These are phyloP conservation scores for Benthosema pterotum DNA, from an alignment of 2,797 vertebrate genomes.

Conservation along the genomic window DNA sequence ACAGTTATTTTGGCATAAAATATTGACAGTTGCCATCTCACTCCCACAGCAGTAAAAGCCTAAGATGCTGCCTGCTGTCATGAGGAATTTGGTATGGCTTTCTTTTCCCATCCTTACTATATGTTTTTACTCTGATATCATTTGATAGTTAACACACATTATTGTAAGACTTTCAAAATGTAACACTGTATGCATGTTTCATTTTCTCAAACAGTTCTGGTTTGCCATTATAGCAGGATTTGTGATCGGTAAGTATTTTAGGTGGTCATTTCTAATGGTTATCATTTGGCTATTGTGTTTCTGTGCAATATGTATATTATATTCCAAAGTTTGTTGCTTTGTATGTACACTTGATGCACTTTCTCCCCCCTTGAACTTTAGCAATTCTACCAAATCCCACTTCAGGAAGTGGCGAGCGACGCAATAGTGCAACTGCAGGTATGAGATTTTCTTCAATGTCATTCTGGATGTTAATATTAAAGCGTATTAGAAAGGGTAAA, in stretches of 20 bases:
- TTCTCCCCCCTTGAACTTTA: neutral
- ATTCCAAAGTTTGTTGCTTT: neutral
- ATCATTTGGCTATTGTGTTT: neutral
- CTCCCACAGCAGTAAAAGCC: constrained; percentile 1
- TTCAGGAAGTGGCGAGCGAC: no score
- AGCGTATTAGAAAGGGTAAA: no score
- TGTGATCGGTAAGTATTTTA: constrained; percentile 41
- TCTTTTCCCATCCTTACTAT: neutral
- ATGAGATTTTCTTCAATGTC: no score
- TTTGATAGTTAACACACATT: neutral
- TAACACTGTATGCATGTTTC: neutral
- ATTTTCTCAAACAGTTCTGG: constrained; percentile 25
- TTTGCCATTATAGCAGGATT: constrained; percentile 26
- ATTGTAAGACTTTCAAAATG: neutral
- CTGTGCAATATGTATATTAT: neutral
- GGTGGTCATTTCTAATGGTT: neutral
- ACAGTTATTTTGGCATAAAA: neutral
- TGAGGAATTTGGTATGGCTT: constrained; percentile 39
- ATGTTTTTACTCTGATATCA: neutral
- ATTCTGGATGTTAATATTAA: no score
- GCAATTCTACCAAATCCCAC: no score
- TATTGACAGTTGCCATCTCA: neutral
- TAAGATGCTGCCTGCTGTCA: constrained; percentile 14
- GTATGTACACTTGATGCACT: neutral
- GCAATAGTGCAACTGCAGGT: no score